Conservation (phyloP, 1,140 invertebrate species). For the Drosophila varians region DNA sequence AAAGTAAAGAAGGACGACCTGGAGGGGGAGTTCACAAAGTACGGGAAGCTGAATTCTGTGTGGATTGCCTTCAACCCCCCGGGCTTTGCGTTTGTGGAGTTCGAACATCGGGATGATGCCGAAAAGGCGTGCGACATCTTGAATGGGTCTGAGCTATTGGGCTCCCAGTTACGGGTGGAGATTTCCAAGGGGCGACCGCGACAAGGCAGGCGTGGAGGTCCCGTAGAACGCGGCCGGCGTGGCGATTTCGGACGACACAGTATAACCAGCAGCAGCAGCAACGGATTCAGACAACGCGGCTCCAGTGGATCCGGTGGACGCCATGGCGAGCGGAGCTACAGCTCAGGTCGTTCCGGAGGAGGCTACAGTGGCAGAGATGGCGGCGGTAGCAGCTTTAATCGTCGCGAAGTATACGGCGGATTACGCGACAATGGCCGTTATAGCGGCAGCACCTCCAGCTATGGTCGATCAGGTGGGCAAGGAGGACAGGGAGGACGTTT, state of each 20-base stretch:
- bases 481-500: slow-evolving; percentile 71
- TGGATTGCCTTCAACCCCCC: slow-evolving; percentile 98
- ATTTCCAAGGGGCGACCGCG: slow-evolving; percentile 90
- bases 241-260: slow-evolving; percentile 84
- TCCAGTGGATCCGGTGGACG: slow-evolving; percentile 81
- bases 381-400: slow-evolving; percentile 78
- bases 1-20: slow-evolving; percentile 94
- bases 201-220: slow-evolving; percentile 84
- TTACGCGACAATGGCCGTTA: slow-evolving; percentile 83
- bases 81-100: slow-evolving; percentile 99
- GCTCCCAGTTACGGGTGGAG: slow-evolving; percentile 92
- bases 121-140: slow-evolving; percentile 96
- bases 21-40: slow-evolving; percentile 93
- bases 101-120: slow-evolving; percentile 96
- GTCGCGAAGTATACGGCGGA: slow-evolving; percentile 80
- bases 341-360: slow-evolving; percentile 84
- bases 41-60: slow-evolving; percentile 96
- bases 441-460: slow-evolving; percentile 76
- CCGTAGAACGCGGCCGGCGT: slow-evolving; percentile 85
- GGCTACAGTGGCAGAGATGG: slow-evolving; percentile 72
- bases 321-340: slow-evolving; percentile 83
- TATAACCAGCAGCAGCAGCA: slow-evolving; percentile 83
- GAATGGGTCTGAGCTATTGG: slow-evolving; percentile 93
- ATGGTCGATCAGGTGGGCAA: slow-evolving; percentile 82
- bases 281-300: slow-evolving; percentile 76